Conservation (phyloP, 2,888 invertebrate genomes). For the Protodeltote pygarga region DNA sequence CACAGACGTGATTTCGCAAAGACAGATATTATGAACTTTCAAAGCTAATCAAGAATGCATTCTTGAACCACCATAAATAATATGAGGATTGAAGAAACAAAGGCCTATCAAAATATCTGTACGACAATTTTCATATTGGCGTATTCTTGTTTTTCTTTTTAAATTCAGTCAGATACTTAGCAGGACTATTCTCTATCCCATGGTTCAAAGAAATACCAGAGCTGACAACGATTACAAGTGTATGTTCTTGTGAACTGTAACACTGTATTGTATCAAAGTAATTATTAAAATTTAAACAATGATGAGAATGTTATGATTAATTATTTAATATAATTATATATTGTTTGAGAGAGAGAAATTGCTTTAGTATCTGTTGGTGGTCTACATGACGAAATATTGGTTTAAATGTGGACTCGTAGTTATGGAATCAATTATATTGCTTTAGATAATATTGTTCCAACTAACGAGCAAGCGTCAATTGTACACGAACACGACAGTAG, state of each 20-base stretch:
- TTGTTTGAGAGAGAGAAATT: constrained; percentile 46
- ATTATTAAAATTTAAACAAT: constrained; percentile 52
- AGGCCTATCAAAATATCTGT: too few relatives aligned
- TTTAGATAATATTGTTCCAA: constrained; percentile 1
- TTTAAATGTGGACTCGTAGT: constrained; percentile 7
- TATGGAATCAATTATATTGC: constrained; percentile 8
- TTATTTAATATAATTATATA: constrained; percentile 50
- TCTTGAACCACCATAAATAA: too few relatives aligned
- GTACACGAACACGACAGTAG: constrained; percentile 8
- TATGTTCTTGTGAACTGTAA: constrained; percentile 35
- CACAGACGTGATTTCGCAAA: too few relatives aligned
- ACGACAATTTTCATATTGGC: too few relatives aligned
- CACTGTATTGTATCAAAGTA: constrained; percentile 45
- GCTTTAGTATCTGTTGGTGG: constrained; percentile 27
- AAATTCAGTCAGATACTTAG: not conserved
- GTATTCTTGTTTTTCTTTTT: too few relatives aligned
- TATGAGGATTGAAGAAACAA: too few relatives aligned
- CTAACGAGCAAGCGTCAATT: constrained; percentile 11
- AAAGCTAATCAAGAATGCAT: too few relatives aligned
- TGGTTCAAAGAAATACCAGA: not conserved
- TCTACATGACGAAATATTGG: constrained; percentile 11
- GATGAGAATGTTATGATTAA: constrained; percentile 57
- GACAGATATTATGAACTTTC: too few relatives aligned
- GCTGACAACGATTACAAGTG: constrained; percentile 1
- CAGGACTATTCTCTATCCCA: not conserved